Percentiles rank a stretch among this genome's conserved stretches.
These are phyloP conservation scores for Vollenhovia emeryi DNA, from an alignment of 1,140 invertebrate genomes.

Conservation along the genomic window DNA sequence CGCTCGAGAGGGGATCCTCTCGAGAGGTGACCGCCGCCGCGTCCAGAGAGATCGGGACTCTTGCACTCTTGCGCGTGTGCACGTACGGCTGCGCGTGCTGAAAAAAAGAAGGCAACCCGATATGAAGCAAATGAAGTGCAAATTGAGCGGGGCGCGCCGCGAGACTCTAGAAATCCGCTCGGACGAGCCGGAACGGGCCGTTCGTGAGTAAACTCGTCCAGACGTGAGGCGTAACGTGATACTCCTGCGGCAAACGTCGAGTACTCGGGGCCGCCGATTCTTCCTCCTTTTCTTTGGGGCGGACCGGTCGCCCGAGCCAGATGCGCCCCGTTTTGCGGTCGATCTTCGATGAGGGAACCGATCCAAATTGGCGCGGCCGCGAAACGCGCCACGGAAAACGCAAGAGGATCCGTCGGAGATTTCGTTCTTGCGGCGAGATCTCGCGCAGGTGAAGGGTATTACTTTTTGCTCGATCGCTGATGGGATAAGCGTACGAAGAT, in stretches of 20 bases:
- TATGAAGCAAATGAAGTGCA: slow-evolving; percentile 83
- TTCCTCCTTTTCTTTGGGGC: background rate
- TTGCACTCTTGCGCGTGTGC: background rate
- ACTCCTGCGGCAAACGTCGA: slow-evolving; percentile 78
- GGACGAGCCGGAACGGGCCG: slow-evolving; percentile 52
- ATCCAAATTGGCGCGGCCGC: slow-evolving; percentile 29
- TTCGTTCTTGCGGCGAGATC: slow-evolving; percentile 49
- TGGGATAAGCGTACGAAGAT: slow-evolving; percentile 28
- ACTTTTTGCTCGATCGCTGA: slow-evolving; percentile 7
- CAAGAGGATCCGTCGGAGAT: slow-evolving; percentile 11
- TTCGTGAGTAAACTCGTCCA: slow-evolving; percentile 77
- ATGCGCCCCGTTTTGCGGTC: slow-evolving; percentile 29
- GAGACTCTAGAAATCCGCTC: slow-evolving; percentile 72
- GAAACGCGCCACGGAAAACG: slow-evolving; percentile 39
- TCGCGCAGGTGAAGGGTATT: slow-evolving; percentile 32
- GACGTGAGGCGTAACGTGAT: slow-evolving; percentile 83
- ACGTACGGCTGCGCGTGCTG: slow-evolving; percentile 76
- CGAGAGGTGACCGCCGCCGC: slow-evolving; percentile 11
- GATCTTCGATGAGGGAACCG: slow-evolving; percentile 28
- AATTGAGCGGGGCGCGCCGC: slow-evolving; percentile 79
- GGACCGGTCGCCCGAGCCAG: slow-evolving; percentile 20
- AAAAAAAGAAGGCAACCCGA: slow-evolving; percentile 80
- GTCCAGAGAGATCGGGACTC: background rate
- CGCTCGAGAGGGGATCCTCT: slow-evolving; percentile 18
- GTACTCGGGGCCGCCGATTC: slow-evolving; percentile 25